Conservation (phyloP, 2,113 vertebrate species). For the Indicator maculatus region DNA sequence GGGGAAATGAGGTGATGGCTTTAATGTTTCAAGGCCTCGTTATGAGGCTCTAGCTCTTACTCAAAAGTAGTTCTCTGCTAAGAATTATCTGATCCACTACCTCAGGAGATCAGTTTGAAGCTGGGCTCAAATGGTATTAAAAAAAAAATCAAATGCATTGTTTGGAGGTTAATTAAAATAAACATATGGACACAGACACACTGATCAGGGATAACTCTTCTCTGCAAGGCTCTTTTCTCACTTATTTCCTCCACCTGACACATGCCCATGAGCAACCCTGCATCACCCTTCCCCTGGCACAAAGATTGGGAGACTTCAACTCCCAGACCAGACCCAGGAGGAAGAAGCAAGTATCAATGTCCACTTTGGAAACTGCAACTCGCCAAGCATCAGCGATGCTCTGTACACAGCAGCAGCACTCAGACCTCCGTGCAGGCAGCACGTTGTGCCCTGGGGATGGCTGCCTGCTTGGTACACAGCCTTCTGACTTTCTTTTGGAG, state of each 20-base stretch:
- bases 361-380: neutral
- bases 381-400: neutral
- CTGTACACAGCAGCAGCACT: neutral
- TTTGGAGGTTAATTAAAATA: neutral
- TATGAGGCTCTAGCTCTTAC: constrained; percentile 2
- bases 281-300: neutral
- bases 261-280: neutral
- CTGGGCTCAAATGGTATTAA: neutral
- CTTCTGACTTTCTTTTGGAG: neutral
- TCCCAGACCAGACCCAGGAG: neutral
- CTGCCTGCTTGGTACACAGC: neutral
- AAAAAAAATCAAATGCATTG: neutral
- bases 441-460: accelerated
- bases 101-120: constrained; percentile 26
- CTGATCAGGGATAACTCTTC: neutral
- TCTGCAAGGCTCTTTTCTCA: neutral
- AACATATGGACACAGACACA: neutral
- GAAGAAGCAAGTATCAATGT: neutral
- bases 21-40: neutral
- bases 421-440: neutral
- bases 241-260: neutral
- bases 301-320: neutral
- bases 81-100: constrained; percentile 2
- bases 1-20: constrained; percentile 34
- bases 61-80: constrained; percentile 23